Evolutionary conservation across 1,140 invertebrate species (phyloP), one percentile per base, ranked within the genome.

Genomic region (Platyscapa corneri): DNA sequence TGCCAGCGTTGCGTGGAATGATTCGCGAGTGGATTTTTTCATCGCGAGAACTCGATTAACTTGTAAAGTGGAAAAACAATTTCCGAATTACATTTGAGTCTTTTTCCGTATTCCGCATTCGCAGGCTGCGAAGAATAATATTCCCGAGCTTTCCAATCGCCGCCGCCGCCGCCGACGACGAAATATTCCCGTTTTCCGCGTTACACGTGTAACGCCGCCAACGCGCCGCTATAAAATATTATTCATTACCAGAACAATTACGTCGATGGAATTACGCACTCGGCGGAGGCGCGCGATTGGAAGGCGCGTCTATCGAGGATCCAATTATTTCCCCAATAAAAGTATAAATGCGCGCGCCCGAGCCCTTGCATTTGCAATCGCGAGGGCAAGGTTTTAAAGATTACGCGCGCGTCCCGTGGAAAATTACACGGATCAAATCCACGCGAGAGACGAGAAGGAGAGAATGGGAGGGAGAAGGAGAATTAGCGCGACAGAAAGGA

Each of bases 401-500:
- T 72, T 72, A 72, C 14, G 20, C 60, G 23, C n/a, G 39, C 42
- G 30, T 3, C 6, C 18, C 56, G 30, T 42, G 53, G 76, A 78
- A 60, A 60, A 78, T 78, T 78, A 39, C 76, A 32, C 32, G 53
- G 32, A 60, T 78, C 49, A 60, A 67, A 32, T 34, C 16, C 27
- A 81, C n/a, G 39, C 6, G 64, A 7, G 42, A 39, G 67, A 70
- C 53, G 30, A 34, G 83, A 65, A 86, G 72, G 46, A 72, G 42
- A 42, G 72, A 81, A 72, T 80, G 37, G 56, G 27, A 30, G 56
- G 79, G 30, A 46, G 64, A 84, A 34, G 77, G 64, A 75, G 67
- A 83, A 83, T 82, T 80, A 60, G 56, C 56, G 56, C 56, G 32
- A 49, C 30, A 39, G 18, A 70, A 65, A 65, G 27, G 39, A 32